A percentile compares a stretch with the other conserved stretches of the same genome.
phyloP scores from a whole-genome alignment of 2,113 vertebrate genomes.

The Chinchilla lanigera region DNA sequence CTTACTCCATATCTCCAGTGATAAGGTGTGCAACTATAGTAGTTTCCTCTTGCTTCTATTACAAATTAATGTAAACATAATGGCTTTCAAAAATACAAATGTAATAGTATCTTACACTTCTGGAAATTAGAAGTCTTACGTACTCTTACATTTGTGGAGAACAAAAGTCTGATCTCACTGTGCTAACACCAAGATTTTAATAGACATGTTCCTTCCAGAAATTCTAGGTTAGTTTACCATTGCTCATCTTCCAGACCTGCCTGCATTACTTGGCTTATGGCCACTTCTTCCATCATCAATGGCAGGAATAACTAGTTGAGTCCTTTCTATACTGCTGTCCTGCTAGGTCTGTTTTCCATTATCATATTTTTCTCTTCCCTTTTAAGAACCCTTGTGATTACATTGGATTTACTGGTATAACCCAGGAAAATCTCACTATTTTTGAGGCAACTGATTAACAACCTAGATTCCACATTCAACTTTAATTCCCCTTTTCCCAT shows the following conservation, averaged over 20 bases:
- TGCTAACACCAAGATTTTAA: neutral
- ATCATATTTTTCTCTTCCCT: neutral
- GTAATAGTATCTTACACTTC: neutral
- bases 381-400: neutral
- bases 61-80: neutral
- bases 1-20: neutral
- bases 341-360: neutral
- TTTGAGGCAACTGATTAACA: slow-evolving; percentile 7
- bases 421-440: neutral
- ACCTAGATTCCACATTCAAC: neutral
- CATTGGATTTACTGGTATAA: neutral
- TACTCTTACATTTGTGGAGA: neutral
- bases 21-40: neutral
- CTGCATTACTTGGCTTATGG: neutral
- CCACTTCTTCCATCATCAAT: neutral
- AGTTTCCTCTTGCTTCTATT: neutral
- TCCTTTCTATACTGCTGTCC: neutral
- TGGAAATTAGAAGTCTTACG: neutral
- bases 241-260: neutral
- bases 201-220: neutral
- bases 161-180: neutral
- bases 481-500: neutral
- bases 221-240: neutral
- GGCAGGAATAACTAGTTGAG: neutral
- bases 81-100: neutral